These are phyloP conservation scores for Drosophila neonasuta DNA, from an alignment of 2,888 invertebrate species.

Conservation along the genomic window DNA sequence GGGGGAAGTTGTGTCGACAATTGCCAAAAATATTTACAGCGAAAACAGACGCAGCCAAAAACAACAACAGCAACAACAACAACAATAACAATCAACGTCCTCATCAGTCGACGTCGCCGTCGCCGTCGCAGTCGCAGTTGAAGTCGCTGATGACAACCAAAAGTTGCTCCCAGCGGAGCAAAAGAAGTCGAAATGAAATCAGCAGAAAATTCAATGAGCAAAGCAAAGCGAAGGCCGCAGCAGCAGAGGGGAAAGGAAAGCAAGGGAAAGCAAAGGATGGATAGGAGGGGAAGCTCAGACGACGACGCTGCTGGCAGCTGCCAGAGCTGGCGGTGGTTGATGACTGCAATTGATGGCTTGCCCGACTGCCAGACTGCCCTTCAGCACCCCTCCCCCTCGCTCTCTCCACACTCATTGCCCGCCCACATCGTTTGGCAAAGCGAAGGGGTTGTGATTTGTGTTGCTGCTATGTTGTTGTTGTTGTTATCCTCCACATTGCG, in stretches of 20 bases:
- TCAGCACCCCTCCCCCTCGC: not conserved
- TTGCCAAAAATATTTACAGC: slow-evolving; percentile 77
- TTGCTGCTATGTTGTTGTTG: slow-evolving; percentile 28
- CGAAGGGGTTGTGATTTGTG: slow-evolving; percentile 73
- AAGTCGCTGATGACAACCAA: slow-evolving; percentile 51
- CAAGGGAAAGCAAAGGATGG: not conserved
- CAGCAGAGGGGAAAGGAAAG: not conserved
- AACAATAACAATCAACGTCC: slow-evolving; percentile 51
- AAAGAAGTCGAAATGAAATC: slow-evolving; percentile 81
- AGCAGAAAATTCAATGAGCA: slow-evolving; percentile 80
- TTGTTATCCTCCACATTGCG: slow-evolving; percentile 30
- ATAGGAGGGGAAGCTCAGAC: not conserved
- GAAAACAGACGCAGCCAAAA: slow-evolving; percentile 66
- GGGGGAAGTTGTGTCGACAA: slow-evolving; percentile 52
- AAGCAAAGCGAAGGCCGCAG: slow-evolving; percentile 26
- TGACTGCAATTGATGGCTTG: slow-evolving; percentile 74
- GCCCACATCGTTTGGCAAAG: slow-evolving; percentile 64
- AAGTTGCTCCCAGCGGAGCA: slow-evolving; percentile 77
- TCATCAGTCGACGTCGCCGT: slow-evolving; percentile 47
- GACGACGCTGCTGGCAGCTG: slow-evolving; percentile 60
- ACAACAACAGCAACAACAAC: slow-evolving; percentile 23
- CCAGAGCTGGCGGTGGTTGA: slow-evolving; percentile 65
- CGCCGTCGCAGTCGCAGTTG: too few relatives aligned
- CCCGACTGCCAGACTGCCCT: slow-evolving; percentile 20
- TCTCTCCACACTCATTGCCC: slow-evolving; percentile 18